Evolutionary conservation across 2,797 vertebrate species (phyloP).

Genomic region (Sebastes dallii): DNA sequence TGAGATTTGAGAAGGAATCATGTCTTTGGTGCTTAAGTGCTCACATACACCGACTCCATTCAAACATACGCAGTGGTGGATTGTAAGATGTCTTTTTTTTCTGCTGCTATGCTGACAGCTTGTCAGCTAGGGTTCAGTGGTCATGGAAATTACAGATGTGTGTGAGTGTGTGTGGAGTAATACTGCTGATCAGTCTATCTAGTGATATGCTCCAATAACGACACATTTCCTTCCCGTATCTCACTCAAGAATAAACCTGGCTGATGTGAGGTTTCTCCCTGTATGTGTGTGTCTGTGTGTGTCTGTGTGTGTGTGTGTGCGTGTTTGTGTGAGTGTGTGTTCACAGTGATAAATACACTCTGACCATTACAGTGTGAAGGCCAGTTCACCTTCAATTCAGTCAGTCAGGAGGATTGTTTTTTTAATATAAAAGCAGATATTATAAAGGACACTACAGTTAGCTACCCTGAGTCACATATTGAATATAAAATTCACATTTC

Average conservation of each 20-base stretch:
- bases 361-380: not conserved
- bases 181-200: conserved; percentile 59
- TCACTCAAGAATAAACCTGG: not conserved
- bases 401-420: not conserved
- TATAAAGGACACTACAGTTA: not conserved
- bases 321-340: not conserved
- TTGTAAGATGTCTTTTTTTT: conserved; percentile 54
- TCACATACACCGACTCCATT: not conserved
- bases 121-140: conserved; percentile 64
- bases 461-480: not conserved
- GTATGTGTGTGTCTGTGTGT: not conserved
- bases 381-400: not conserved
- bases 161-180: conserved; percentile 23
- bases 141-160: conserved; percentile 53
- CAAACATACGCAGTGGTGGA: conserved; percentile 14
- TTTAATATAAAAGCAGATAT: not conserved
- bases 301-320: not conserved
- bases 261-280: not conserved
- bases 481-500: not conserved
- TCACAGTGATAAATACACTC: not conserved
- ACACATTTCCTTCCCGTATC: conserved; percentile 19
- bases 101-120: conserved; percentile 36
- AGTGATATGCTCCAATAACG: conserved; percentile 48
- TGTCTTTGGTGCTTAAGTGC: conserved; percentile 25
- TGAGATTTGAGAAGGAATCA: conserved; percentile 27